phyloP scores from a whole-genome alignment of 30 jellyfish, hydroid and myxozoan species.

The Mastigias papua region DNA sequence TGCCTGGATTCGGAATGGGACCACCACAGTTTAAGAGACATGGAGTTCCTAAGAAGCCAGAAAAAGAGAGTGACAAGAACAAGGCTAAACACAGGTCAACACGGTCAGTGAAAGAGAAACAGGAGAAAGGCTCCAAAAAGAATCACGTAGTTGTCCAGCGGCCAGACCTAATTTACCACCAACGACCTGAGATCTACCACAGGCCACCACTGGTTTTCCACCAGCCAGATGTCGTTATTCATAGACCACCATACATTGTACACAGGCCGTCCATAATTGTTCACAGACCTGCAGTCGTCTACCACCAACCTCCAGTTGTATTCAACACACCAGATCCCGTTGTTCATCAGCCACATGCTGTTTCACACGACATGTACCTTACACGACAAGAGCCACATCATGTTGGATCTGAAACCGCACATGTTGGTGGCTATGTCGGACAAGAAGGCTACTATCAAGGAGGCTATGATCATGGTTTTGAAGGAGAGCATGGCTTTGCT shows the following conservation, averaged over 20 bases:
- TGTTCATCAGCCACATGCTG: conserved; percentile 79
- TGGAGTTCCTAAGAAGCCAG: conserved; percentile 65
- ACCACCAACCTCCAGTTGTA: conserved; percentile 89
- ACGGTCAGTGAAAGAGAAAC: conserved; percentile 23
- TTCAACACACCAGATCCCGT: conserved; percentile 91
- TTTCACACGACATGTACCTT: conserved; percentile 90
- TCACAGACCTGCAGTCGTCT: conserved; percentile 82
- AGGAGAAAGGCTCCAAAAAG: conserved; percentile 62
- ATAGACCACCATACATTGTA: conserved; percentile 82
- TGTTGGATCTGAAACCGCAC: conserved; percentile 71
- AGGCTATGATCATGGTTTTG: conserved; percentile 43
- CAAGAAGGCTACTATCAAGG: conserved; percentile 77
- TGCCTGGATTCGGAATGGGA: conserved; percentile 32
- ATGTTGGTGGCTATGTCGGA: conserved; percentile 77
- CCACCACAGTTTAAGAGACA: conserved; percentile 72
- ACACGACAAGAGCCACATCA: conserved; percentile 80
- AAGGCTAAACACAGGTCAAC: conserved; percentile 42
- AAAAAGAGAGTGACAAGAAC: conserved; percentile 14
- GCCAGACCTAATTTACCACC: conserved; percentile 88
- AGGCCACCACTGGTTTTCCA: conserved; percentile 87
- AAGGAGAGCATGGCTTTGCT: conserved; percentile 26
- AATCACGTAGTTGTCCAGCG: conserved; percentile 83
- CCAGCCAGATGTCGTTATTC: conserved; percentile 86
- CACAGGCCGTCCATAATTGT: conserved; percentile 87
- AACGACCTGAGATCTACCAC: conserved; percentile 85